A percentile compares a stretch with the other conserved stretches of the same genome.
phyloP scores from a whole-genome alignment of 2,113 vertebrate species.

The Pteruthius melanotis region DNA sequence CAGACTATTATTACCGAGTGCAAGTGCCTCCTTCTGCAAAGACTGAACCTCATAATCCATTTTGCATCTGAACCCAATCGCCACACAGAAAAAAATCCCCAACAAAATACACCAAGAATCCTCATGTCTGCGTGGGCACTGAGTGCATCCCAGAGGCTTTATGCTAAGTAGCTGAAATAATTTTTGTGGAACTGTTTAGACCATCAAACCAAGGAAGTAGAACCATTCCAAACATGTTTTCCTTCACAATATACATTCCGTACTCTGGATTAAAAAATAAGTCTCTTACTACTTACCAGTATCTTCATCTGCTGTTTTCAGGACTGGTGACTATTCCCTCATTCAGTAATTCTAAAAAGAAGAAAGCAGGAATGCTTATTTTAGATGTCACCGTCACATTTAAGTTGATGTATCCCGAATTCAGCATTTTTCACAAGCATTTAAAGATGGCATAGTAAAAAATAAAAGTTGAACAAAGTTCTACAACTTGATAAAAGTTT shows the following conservation, averaged over 20 bases:
- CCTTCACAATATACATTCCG: neutral
- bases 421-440: neutral
- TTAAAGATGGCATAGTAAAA: neutral
- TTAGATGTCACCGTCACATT: neutral
- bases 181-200: neutral
- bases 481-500: neutral
- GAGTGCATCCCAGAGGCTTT: neutral
- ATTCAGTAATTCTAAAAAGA: constrained; percentile 9
- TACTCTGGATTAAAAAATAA: neutral
- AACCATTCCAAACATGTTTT: neutral
- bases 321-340: neutral
- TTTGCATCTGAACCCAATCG: neutral
- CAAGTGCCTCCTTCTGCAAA: neutral
- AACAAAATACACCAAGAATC: neutral
- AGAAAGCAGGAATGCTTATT: neutral
- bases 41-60: neutral
- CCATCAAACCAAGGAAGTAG: neutral
- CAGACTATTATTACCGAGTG: neutral
- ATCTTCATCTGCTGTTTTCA: neutral
- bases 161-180: neutral
- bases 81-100: neutral
- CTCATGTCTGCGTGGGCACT: neutral
- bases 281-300: constrained; percentile 24
- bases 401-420: neutral
- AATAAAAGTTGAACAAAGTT: neutral